phyloP scores from a whole-genome alignment of 2,888 invertebrate species.

The Arge pagana region DNA sequence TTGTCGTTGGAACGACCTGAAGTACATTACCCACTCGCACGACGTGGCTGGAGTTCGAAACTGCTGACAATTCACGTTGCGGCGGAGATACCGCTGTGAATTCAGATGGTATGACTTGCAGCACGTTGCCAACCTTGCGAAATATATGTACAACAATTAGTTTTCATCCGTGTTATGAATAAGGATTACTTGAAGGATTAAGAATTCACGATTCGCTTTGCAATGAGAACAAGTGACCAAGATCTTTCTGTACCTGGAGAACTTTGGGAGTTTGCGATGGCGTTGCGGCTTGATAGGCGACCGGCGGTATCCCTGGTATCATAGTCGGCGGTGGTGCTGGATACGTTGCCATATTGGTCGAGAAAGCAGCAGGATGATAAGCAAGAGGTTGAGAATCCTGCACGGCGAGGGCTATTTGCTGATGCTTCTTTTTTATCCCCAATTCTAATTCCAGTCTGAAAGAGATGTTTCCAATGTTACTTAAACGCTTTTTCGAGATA shows the following conservation, averaged over 20 bases:
- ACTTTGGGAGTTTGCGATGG: slow-evolving; percentile 51
- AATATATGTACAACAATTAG: slow-evolving; percentile 20
- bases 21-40: slow-evolving; percentile 54
- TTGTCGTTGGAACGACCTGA: slow-evolving; percentile 53
- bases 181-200: too few relatives aligned
- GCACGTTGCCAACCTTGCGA: slow-evolving; percentile 64
- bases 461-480: not conserved
- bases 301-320: slow-evolving; percentile 37
- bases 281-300: slow-evolving; percentile 45
- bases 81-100: slow-evolving; percentile 36
- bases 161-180: too few relatives aligned
- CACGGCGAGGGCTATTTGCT: slow-evolving; percentile 17
- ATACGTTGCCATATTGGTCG: slow-evolving; percentile 30
- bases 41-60: slow-evolving; percentile 42
- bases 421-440: slow-evolving; percentile 59
- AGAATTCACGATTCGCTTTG: not conserved
- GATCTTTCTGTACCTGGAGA: slow-evolving; percentile 41
- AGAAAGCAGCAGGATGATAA: slow-evolving; percentile 19
- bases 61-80: slow-evolving; percentile 25
- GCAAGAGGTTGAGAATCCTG: slow-evolving; percentile 22
- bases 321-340: slow-evolving; percentile 36
- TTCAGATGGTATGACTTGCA: slow-evolving; percentile 65
- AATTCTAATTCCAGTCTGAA: slow-evolving; percentile 62
- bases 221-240: not conserved
- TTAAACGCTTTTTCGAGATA: too few relatives aligned